Conservation (phyloP, 2,888 invertebrate genomes). For the Zhuqinia jingwanae region DNA sequence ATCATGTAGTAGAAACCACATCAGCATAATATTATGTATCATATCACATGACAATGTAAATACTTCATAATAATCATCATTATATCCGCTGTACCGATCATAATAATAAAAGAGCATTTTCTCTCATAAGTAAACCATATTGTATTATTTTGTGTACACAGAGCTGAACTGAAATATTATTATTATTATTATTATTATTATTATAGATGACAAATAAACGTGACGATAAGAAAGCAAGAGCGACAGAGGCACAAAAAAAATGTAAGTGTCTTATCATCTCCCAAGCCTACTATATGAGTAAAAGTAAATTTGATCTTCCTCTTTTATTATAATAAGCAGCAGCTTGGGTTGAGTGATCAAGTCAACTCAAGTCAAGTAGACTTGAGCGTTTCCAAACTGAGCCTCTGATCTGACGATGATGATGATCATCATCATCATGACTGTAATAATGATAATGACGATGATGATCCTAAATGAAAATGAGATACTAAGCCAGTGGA, state of each 20-base stretch:
- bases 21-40: no score
- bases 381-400: no score
- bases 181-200: no score
- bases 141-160: slow-evolving; percentile 16
- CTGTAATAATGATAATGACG: slow-evolving; percentile 45
- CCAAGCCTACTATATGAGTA: slow-evolving; percentile 28
- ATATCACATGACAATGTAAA: no score
- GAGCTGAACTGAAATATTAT: background rate
- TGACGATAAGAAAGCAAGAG: background rate
- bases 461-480: slow-evolving; percentile 33
- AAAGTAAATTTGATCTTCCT: slow-evolving; percentile 2
- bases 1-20: no score
- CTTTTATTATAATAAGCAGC: background rate
- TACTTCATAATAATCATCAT: no score
- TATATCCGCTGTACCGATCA: no score
- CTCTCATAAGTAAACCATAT: no score
- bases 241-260: background rate
- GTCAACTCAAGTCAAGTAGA: no score
- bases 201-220: slow-evolving; percentile 21
- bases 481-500: slow-evolving; percentile 20
- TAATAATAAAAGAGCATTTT: no score
- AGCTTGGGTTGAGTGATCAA: background rate
- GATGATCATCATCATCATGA: no score
- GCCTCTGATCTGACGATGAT: no score
- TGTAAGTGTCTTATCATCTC: background rate